Conservation (phyloP, 2,797 vertebrate genomes). For the Eremophila alpestris region DNA sequence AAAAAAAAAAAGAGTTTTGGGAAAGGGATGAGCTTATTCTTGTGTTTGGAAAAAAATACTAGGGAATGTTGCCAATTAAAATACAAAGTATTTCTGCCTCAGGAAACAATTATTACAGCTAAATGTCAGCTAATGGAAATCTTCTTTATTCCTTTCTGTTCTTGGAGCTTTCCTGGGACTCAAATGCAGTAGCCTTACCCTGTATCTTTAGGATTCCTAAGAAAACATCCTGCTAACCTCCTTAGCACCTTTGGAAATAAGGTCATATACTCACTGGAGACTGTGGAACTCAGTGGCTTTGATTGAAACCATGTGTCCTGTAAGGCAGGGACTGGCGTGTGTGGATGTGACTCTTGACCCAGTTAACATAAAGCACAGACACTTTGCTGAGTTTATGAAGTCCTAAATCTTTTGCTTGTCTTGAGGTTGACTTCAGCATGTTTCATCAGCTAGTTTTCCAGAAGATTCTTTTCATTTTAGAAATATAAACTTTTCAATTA, state of each 20-base stretch:
- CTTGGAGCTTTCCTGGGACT: neutral
- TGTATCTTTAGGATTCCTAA: neutral
- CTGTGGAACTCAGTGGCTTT: neutral
- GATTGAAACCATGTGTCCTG: neutral
- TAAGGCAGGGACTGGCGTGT: neutral
- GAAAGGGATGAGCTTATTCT: neutral
- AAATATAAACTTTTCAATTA: neutral
- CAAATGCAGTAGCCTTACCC: neutral
- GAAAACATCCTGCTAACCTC: neutral
- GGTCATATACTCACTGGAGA: neutral
- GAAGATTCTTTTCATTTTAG: neutral
- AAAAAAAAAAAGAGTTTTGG: neutral
- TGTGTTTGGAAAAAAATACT: neutral
- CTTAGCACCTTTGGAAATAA: neutral
- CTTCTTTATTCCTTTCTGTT: neutral
- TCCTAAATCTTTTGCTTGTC: neutral
- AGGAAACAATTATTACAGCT: neutral
- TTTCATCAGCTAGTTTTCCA: neutral
- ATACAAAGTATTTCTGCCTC: conserved; percentile 18
- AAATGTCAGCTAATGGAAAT: conserved; percentile 15
- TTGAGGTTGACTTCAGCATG: neutral
- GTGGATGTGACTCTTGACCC: neutral
- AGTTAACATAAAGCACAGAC: neutral
- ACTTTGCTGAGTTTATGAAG: neutral
- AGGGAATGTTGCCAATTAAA: conserved; percentile 22